A percentile compares a stretch with the other conserved stretches of the same genome.
Conservation (phyloP, 2,888 invertebrate species). For the Pseudanteris insignis region DNA sequence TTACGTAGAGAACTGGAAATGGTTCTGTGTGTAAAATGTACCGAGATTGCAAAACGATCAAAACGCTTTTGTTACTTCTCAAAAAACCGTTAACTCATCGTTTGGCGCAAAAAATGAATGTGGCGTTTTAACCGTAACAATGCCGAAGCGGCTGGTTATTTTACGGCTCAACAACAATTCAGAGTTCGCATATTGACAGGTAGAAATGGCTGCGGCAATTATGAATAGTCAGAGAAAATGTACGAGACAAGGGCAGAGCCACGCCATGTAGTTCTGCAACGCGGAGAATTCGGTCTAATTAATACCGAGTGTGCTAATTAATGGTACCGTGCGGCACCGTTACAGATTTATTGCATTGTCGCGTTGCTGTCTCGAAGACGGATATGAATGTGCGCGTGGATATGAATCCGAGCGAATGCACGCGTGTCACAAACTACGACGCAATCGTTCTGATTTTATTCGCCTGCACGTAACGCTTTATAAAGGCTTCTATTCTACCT, state of each 20-base stretch:
- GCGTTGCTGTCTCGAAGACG: slow-evolving; percentile 26
- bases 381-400: slow-evolving; percentile 11
- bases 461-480: too few species aligned
- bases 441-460: slow-evolving; percentile 9
- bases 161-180: slow-evolving; percentile 18
- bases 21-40: too few species aligned
- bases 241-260: slow-evolving; percentile 38
- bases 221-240: slow-evolving; percentile 32
- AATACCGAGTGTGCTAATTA: slow-evolving; percentile 49
- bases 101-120: too few species aligned
- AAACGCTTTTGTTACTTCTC: too few species aligned
- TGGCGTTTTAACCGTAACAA: too few species aligned
- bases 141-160: too few species aligned
- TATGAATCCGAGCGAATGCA: neutral
- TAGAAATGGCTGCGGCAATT: slow-evolving; percentile 35
- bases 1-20: too few species aligned
- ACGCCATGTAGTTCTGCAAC: slow-evolving; percentile 33
- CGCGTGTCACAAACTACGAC: slow-evolving; percentile 29
- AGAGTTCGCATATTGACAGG: slow-evolving; percentile 26
- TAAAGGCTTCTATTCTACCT: too few species aligned
- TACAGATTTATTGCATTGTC: slow-evolving; percentile 41
- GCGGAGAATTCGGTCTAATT: slow-evolving; percentile 50
- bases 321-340: slow-evolving; percentile 45
- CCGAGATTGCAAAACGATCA: too few species aligned
- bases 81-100: too few species aligned